Evolutionary conservation across 2,113 vertebrate genomes (phyloP).

Genomic region (Anas platyrhynchos): DNA sequence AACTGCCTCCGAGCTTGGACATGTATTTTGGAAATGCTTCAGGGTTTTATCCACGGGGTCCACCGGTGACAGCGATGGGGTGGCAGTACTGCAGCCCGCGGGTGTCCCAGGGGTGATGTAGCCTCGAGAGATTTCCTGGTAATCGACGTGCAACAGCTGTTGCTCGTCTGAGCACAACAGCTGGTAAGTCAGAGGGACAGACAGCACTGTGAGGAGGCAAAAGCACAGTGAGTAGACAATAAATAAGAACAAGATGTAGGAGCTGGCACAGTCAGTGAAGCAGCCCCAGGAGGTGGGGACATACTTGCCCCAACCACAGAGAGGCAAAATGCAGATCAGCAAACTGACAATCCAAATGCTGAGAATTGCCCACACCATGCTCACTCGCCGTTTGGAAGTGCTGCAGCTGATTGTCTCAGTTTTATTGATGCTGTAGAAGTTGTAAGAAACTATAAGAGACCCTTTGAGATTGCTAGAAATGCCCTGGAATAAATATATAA

Average conservation of each 20-base stretch:
- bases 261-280: conserved; percentile 81
- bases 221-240: conserved; percentile 84
- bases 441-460: conserved; percentile 88
- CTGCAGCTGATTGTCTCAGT: conserved; percentile 50
- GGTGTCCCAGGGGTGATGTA: conserved; percentile 72
- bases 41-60: conserved; percentile 77
- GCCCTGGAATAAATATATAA: conserved; percentile 92
- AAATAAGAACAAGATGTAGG: conserved; percentile 84
- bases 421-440: conserved; percentile 85
- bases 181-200: conserved; percentile 84
- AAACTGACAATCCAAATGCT: conserved; percentile 85
- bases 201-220: conserved; percentile 80
- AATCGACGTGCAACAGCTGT: conserved; percentile 69
- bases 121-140: conserved; percentile 73
- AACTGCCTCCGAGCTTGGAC: conserved; percentile 16
- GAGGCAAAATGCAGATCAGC: conserved; percentile 84
- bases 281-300: conserved; percentile 87
- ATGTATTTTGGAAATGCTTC: conserved; percentile 65
- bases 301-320: conserved; percentile 92
- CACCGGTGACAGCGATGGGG: conserved; percentile 69
- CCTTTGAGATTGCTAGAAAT: conserved; percentile 93
- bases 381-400: conserved; percentile 55
- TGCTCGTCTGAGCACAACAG: conserved; percentile 90
- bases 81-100: conserved; percentile 60
- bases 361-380: conserved; percentile 79